These are phyloP conservation scores for Phocides pigmalion DNA, from an alignment of 1,140 invertebrate species.

Conservation along the genomic window DNA sequence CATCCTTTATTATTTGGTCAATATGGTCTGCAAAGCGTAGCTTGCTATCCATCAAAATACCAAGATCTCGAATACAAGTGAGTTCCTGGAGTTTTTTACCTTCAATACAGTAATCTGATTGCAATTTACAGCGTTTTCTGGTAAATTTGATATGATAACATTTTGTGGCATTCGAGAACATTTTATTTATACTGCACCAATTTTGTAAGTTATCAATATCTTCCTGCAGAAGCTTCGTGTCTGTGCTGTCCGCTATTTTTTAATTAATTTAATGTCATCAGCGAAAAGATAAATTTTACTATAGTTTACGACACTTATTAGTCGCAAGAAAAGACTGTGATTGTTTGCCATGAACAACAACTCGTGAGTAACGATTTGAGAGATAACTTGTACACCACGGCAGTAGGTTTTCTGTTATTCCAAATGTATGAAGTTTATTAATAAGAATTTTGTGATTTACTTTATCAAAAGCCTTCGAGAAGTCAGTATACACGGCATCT, in stretches of 20 bases:
- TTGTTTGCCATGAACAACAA: not conserved
- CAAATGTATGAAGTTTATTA: constrained; percentile 14
- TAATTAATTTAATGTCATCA: constrained; percentile 8
- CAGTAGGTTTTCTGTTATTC: constrained; percentile 3
- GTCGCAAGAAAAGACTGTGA: constrained; percentile 6
- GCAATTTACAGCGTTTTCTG: constrained; percentile 9
- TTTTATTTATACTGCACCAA: constrained; percentile 14
- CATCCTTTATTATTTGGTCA: too few species aligned
- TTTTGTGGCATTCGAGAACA: constrained; percentile 14
- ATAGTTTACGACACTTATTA: too few species aligned
- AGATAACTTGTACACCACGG: constrained; percentile 11
- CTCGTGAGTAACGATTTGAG: not conserved
- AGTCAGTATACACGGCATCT: not conserved
- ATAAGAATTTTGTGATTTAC: constrained; percentile 4
- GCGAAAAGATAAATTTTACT: not conserved
- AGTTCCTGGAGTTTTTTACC: too few species aligned
- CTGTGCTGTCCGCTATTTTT: constrained; percentile 2
- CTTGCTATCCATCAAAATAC: too few species aligned
- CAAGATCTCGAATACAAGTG: too few species aligned
- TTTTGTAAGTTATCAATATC: constrained; percentile 15
- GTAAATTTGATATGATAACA: constrained; percentile 19
- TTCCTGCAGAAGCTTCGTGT: constrained; percentile 7
- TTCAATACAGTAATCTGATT: constrained; percentile 4
- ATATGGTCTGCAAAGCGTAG: too few species aligned
- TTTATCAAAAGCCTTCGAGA: constrained; percentile 14